Evolutionary conservation across 2,888 invertebrate species (phyloP).

Genomic region (Dyspetes luteomarginatus): DNA sequence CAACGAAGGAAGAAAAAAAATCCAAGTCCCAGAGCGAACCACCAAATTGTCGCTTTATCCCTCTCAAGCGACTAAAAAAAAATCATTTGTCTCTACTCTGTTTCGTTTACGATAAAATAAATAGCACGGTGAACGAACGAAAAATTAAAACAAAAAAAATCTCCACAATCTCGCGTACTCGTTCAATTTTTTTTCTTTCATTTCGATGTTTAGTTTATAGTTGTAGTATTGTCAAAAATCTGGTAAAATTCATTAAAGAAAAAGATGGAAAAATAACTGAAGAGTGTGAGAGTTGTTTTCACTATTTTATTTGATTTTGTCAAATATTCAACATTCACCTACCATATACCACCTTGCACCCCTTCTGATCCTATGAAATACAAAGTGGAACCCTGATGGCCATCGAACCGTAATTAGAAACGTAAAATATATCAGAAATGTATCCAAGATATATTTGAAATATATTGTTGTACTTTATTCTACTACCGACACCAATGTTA

Average conservation of each 20-base stretch:
- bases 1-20: constrained; percentile 1
- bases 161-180: constrained; percentile 25
- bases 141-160: constrained; percentile 22
- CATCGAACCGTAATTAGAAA: no score
- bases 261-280: constrained; percentile 26
- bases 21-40: no score
- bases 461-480: no score
- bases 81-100: no score
- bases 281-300: constrained; percentile 45
- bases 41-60: no score
- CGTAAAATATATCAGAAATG: no score
- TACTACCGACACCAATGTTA: no score
- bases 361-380: no score
- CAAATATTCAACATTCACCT: neutral
- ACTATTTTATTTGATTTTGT: neutral
- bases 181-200: constrained; percentile 51
- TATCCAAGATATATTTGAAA: no score
- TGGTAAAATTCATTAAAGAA: constrained; percentile 56
- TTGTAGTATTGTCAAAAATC: constrained; percentile 60
- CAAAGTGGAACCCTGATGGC: no score
- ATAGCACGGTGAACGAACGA: constrained; percentile 27
- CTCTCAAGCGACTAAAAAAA: no score
- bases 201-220: constrained; percentile 57
- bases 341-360: no score
- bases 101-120: constrained; percentile 27